These are phyloP conservation scores for Colostygia pectinataria DNA, from an alignment of 2,888 invertebrate genomes.

Conservation along the genomic window DNA sequence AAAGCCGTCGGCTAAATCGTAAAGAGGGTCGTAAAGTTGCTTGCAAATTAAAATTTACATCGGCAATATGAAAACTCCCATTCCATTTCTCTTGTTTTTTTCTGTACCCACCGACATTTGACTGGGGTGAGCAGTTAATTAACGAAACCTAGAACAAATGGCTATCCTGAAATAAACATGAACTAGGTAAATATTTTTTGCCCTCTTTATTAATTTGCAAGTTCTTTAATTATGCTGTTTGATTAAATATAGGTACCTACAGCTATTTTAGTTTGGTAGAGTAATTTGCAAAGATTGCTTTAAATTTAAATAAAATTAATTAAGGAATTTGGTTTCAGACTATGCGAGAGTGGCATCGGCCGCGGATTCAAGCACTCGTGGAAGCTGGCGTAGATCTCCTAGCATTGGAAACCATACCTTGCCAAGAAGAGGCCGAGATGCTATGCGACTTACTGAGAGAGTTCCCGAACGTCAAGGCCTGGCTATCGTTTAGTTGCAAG, in stretches of 20 bases:
- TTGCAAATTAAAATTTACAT: slow-evolving; percentile 81
- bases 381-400: slow-evolving; percentile 92
- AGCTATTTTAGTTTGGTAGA: slow-evolving; percentile 2
- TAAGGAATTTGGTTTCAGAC: slow-evolving; percentile 50
- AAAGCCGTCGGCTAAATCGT: slow-evolving; percentile 73
- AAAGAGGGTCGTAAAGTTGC: slow-evolving; percentile 79
- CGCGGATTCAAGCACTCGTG: slow-evolving; percentile 89
- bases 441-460: slow-evolving; percentile 90
- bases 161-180: slow-evolving; percentile 56
- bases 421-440: slow-evolving; percentile 92
- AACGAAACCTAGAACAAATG: slow-evolving; percentile 72
- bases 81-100: slow-evolving; percentile 70
- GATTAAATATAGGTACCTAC: slow-evolving; percentile 3
- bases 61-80: slow-evolving; percentile 77
- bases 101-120: slow-evolving; percentile 63
- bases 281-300: slow-evolving; percentile 22
- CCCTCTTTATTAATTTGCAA: slow-evolving; percentile 38
- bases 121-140: slow-evolving; percentile 77
- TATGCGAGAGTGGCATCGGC: slow-evolving; percentile 92
- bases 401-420: slow-evolving; percentile 96
- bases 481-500: slow-evolving; percentile 94
- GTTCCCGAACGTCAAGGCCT: slow-evolving; percentile 90
- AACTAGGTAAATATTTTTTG: slow-evolving; percentile 44
- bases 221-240: slow-evolving; percentile 30
- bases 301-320: slow-evolving; percentile 10